Evolutionary conservation across 2,888 invertebrate genomes (phyloP).

Genomic region (Antitype chi): DNA sequence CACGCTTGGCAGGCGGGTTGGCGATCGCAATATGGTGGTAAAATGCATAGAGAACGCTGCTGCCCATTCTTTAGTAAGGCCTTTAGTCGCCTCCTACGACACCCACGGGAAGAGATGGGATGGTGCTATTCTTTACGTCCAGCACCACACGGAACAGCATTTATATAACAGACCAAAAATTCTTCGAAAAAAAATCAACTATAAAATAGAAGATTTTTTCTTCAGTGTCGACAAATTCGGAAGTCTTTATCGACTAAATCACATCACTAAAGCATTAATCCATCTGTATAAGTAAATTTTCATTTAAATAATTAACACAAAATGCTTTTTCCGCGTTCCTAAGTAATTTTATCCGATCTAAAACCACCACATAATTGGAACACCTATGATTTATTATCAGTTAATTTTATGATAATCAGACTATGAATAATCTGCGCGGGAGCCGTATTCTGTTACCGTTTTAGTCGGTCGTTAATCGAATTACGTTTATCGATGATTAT

Average conservation of each 20-base stretch:
- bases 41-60: too few relatives aligned
- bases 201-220: not conserved
- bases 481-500: slow-evolving; percentile 53
- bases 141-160: too few relatives aligned
- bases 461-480: slow-evolving; percentile 56
- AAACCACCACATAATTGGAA: slow-evolving; percentile 82
- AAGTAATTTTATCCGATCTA: slow-evolving; percentile 74
- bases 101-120: too few relatives aligned
- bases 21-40: too few relatives aligned
- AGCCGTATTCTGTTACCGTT: slow-evolving; percentile 72
- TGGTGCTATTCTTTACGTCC: too few relatives aligned
- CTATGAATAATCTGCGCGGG: slow-evolving; percentile 84
- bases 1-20: too few relatives aligned
- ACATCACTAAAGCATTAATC: slow-evolving; percentile 33
- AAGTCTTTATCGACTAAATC: slow-evolving; percentile 13
- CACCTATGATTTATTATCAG: slow-evolving; percentile 86
- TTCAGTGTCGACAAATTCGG: not conserved
- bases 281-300: slow-evolving; percentile 19
- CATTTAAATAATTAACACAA: slow-evolving; percentile 43
- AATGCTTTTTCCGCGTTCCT: slow-evolving; percentile 81
- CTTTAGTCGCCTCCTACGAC: too few relatives aligned
- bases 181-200: not conserved
- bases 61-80: too few relatives aligned
- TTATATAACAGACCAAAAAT: not conserved
- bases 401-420: slow-evolving; percentile 89